Evolutionary conservation across 2,888 invertebrate species (phyloP), one percentile per base, ranked within the genome.

Genomic region (Resseliella maxima): DNA sequence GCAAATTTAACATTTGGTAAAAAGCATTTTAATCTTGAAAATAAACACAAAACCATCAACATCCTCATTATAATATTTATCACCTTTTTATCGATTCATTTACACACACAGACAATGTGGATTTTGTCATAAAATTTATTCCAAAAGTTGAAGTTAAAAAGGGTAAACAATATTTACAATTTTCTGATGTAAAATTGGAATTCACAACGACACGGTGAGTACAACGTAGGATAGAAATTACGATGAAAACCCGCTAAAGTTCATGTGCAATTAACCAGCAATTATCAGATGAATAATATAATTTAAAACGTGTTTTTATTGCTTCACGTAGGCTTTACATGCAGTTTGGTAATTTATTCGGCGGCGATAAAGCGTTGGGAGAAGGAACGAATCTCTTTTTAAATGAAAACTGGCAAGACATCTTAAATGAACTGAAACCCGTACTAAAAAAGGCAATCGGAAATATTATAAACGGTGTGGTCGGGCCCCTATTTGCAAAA

Each of bases 171-270:
- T 89, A 87, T 87, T 88, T 91, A 18, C 88, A 88, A 35, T 89
- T 91, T 46, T 89, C 90, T 81, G 90, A 91, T 86, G 87, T 90
- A 3, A 90, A 90, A 87, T 89, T 90, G 46, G 88, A 90, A 10
- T 87, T 91, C n/a, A 91, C 90, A 87, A 90, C 91, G 6, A 88
- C 90, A 87, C 89, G 88, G 90, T 90, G 88, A 89, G 89, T 88
- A 85, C 50, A 31, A 86, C 36, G 35, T 36, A 36, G 36, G 3
- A 54, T 54, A 6, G 6, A n/a, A 59, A 86, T 24, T 59, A 21
- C 54, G 59, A 24, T 59, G 24, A 59, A 59, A n/a, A n/a, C n/a
- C 59, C 24, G 59, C 27, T 1, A 59, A 59, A 59, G 35, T 59
- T 35, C 38, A 31, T 36, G 45, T 59, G 27, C 3, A 59, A 59